Conservation (phyloP, 2,888 invertebrate species). For the Drosophila testacea region DNA sequence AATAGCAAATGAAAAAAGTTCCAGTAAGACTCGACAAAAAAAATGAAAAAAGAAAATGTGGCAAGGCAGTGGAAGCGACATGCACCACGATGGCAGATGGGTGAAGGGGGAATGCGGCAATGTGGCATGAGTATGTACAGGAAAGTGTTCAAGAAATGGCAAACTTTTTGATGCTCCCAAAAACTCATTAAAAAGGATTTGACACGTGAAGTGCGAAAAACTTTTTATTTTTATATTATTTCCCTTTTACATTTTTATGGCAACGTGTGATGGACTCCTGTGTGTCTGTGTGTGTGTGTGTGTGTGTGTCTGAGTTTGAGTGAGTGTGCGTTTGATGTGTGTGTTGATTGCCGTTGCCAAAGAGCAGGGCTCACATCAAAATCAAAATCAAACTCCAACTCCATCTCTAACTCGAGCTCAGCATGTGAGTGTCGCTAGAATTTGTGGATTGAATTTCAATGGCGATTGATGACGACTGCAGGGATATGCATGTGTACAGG, state of each 20-base stretch:
- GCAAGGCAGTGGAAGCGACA: conserved; percentile 11
- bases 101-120: background rate
- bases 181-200: conserved; percentile 84
- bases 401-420: conserved; percentile 6
- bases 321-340: conserved; percentile 58
- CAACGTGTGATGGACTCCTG: conserved; percentile 67
- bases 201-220: conserved; percentile 82
- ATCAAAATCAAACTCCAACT: conserved; percentile 32
- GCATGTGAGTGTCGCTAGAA: conserved; percentile 66
- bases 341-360: conserved; percentile 70
- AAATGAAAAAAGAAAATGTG: conserved; percentile 3
- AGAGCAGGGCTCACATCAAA: conserved; percentile 61
- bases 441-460: conserved; percentile 81
- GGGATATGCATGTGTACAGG: conserved; percentile 22
- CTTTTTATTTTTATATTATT: conserved; percentile 80
- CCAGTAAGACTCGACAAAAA: conserved; percentile 26
- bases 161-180: conserved; percentile 82
- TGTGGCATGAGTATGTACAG: conserved; percentile 23
- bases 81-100: conserved; percentile 10
- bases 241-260: conserved; percentile 81
- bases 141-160: conserved; percentile 74
- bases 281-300: conserved; percentile 1
- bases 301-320: conserved; percentile 13
- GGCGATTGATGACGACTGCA: conserved; percentile 72
- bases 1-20: conserved; percentile 59